These are phyloP conservation scores for Bubalus kerabau DNA, from an alignment of 2,113 vertebrate species.

Conservation along the genomic window DNA sequence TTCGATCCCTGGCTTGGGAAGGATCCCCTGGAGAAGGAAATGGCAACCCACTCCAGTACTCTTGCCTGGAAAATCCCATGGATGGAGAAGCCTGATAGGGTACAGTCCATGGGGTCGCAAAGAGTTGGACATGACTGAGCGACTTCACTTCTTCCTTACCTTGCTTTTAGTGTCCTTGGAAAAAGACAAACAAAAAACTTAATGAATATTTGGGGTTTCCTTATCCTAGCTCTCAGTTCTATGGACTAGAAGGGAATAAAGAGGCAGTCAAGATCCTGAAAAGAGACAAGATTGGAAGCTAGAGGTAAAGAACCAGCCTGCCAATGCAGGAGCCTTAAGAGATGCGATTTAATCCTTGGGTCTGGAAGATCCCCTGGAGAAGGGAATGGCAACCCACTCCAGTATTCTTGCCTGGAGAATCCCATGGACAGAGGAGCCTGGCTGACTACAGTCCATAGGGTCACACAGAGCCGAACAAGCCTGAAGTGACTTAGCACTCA, in stretches of 20 bases:
- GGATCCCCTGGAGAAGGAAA: too few relatives aligned
- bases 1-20: too few relatives aligned
- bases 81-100: too few relatives aligned
- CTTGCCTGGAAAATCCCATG: too few relatives aligned
- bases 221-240: background rate
- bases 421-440: background rate
- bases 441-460: background rate
- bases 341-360: background rate
- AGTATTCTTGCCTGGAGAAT: background rate
- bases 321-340: background rate
- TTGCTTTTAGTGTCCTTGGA: background rate
- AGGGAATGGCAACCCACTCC: background rate
- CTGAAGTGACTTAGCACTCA: background rate
- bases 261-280: background rate
- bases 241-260: background rate
- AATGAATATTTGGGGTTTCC: background rate
- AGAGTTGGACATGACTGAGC: too few relatives aligned
- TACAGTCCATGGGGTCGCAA: too few relatives aligned
- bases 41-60: too few relatives aligned
- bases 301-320: background rate
- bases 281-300: background rate
- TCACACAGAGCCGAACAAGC: background rate
- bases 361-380: background rate
- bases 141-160: background rate
- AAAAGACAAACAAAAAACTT: background rate